These are phyloP conservation scores for Apodemia zela DNA, from an alignment of 2,888 invertebrate genomes.

Conservation along the genomic window DNA sequence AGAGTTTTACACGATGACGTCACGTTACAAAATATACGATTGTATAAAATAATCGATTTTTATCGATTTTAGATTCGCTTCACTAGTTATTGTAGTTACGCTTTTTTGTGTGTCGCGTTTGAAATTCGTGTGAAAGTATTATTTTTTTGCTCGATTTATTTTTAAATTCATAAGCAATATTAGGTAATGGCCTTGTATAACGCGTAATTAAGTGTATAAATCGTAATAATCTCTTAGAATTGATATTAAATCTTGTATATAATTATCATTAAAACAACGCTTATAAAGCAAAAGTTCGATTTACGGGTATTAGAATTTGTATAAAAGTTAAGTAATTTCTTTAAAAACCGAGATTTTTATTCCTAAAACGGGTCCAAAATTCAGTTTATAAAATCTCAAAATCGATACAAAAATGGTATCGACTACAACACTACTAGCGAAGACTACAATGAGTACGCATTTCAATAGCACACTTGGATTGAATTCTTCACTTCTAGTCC, in stretches of 20 bases:
- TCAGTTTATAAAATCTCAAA: constrained; percentile 36
- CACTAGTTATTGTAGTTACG: constrained; percentile 47
- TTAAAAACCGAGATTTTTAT: constrained; percentile 25
- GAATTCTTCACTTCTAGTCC: constrained; percentile 70
- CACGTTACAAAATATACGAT: constrained; percentile 45
- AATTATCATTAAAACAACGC: constrained; percentile 11
- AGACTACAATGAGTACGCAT: constrained; percentile 52
- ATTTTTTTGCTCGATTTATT: constrained; percentile 51
- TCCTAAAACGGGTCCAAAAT: constrained; percentile 26
- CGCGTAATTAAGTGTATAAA: constrained; percentile 32
- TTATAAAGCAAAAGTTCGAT: constrained; percentile 27
- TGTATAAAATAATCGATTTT: constrained; percentile 55
- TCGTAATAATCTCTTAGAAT: constrained; percentile 23
- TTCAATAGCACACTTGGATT: constrained; percentile 51
- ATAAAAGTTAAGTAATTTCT: constrained; percentile 21
- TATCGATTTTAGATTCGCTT: constrained; percentile 42
- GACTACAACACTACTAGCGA: constrained; percentile 36
- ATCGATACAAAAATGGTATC: constrained; percentile 46
- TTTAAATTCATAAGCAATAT: constrained; percentile 50
- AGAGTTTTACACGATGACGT: constrained; percentile 62
- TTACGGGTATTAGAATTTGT: constrained; percentile 27
- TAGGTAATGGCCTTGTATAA: constrained; percentile 41
- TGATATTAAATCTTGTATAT: constrained; percentile 19
- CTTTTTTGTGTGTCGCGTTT: constrained; percentile 67
- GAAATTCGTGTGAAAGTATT: constrained; percentile 41